phyloP scores from a whole-genome alignment of 2,888 invertebrate genomes.

The Arenicola marina region DNA sequence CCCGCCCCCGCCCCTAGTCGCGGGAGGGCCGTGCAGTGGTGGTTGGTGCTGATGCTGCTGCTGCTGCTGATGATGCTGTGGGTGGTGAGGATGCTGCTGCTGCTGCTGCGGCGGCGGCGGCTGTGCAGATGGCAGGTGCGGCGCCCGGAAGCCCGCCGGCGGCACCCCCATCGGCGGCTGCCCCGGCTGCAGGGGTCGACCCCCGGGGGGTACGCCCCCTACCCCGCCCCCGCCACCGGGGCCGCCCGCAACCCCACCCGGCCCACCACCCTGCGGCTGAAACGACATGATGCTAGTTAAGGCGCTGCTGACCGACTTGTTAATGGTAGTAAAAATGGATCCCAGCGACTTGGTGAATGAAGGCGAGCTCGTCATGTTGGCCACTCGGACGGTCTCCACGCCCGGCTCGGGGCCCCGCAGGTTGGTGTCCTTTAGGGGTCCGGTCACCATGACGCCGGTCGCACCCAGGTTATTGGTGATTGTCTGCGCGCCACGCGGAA shows the following conservation, averaged over 20 bases:
- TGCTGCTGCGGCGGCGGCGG: neutral
- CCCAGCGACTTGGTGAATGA: constrained; percentile 29
- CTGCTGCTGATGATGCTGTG: neutral
- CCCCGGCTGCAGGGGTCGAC: neutral
- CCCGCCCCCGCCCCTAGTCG: neutral
- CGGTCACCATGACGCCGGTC: neutral
- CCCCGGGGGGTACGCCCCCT: neutral
- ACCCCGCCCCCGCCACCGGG: neutral
- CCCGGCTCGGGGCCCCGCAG: constrained; percentile 8
- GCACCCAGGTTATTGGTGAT: constrained; percentile 10
- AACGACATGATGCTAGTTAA: constrained; percentile 34
- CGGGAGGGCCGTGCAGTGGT: neutral
- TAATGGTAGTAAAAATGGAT: constrained; percentile 31
- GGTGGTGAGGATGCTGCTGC: neutral
- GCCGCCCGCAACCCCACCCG: neutral
- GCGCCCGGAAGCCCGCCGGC: neutral
- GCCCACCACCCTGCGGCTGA: constrained; percentile 27
- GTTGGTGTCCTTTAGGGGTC: constrained; percentile 5
- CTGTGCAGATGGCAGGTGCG: neutral
- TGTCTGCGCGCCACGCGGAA: constrained; percentile 9
- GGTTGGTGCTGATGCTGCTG: neutral
- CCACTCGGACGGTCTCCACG: constrained; percentile 28
- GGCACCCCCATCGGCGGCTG: neutral
- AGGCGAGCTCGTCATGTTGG: constrained; percentile 28
- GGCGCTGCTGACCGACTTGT: constrained; percentile 36